These are phyloP conservation scores for Latrodectus hesperus DNA, from an alignment of 2,888 invertebrate species.

Conservation along the genomic window DNA sequence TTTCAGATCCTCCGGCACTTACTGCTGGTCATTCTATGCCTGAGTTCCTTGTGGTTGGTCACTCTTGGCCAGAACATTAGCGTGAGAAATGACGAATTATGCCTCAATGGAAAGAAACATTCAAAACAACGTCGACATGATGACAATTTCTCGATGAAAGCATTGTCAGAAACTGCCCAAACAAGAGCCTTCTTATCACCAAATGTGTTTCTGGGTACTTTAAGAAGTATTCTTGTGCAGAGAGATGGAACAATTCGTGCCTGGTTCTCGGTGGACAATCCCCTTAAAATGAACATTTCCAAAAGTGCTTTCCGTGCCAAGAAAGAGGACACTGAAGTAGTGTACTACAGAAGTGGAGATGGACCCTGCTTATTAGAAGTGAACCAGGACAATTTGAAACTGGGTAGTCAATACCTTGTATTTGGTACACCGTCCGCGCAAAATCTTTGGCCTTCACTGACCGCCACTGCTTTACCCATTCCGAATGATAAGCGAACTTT, in stretches of 20 bases:
- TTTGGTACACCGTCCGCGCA: slow-evolving; percentile 35
- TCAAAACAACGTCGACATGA: slow-evolving; percentile 35
- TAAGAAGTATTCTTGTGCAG: slow-evolving; percentile 52
- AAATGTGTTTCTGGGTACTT: slow-evolving; percentile 48
- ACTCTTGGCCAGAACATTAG: slow-evolving; percentile 34
- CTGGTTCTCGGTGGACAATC: slow-evolving; percentile 50
- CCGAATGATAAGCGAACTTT: slow-evolving; percentile 65
- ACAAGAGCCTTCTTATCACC: slow-evolving; percentile 56
- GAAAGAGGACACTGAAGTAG: slow-evolving; percentile 52
- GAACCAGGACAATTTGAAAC: slow-evolving; percentile 56
- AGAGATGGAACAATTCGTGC: slow-evolving; percentile 51
- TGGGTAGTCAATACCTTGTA: slow-evolving; percentile 60
- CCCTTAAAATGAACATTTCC: slow-evolving; percentile 32
- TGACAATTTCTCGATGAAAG: slow-evolving; percentile 35
- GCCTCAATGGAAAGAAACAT: slow-evolving; percentile 39
- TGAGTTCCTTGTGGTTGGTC: slow-evolving; percentile 47
- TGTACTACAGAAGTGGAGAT: slow-evolving; percentile 42
- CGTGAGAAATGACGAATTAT: slow-evolving; percentile 9
- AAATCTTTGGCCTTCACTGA: slow-evolving; percentile 42
- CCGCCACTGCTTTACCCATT: slow-evolving; percentile 65
- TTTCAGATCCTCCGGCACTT: slow-evolving; percentile 47
- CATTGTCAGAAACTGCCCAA: slow-evolving; percentile 38
- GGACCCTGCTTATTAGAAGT: slow-evolving; percentile 46
- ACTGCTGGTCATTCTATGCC: slow-evolving; percentile 47
- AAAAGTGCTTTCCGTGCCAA: not conserved